Evolutionary conservation across 2,113 vertebrate species (phyloP).

Genomic region (Ptilorrhoa leucosticta): DNA sequence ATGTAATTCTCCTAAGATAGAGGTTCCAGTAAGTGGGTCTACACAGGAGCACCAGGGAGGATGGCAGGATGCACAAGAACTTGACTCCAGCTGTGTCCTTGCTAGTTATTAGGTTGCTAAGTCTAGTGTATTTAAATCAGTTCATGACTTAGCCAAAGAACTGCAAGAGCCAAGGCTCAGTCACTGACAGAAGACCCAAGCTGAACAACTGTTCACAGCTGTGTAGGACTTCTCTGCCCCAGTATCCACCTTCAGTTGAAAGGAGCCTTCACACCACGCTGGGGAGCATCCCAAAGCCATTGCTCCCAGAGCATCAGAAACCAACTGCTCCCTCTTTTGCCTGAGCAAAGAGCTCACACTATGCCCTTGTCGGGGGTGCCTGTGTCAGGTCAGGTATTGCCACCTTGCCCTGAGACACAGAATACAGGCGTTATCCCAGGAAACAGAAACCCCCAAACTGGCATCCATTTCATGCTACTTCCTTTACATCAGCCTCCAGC

Average conservation of each 20-base stretch:
- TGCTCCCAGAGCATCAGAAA: neutral
- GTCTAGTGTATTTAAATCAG: neutral
- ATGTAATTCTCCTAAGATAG: neutral
- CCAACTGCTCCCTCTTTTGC: neutral
- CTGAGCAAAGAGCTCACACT: neutral
- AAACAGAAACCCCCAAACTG: neutral
- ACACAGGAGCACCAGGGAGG: neutral
- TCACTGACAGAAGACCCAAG: neutral
- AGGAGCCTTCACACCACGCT: neutral
- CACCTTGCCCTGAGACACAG: neutral
- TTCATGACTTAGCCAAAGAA: neutral
- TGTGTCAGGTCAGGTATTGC: neutral
- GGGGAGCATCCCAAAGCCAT: neutral
- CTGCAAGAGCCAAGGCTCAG: neutral
- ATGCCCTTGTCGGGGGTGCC: fast-evolving
- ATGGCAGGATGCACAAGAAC: neutral
- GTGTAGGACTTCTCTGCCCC: neutral
- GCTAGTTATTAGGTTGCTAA: neutral
- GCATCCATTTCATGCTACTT: neutral
- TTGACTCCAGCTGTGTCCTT: neutral
- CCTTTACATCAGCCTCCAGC: neutral
- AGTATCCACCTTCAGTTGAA: neutral
- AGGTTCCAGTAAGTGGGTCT: neutral
- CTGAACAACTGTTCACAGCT: neutral
- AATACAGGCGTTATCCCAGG: neutral